These are phyloP conservation scores for Eubasilissa splendida DNA, from an alignment of 2,888 invertebrate genomes.

Conservation along the genomic window DNA sequence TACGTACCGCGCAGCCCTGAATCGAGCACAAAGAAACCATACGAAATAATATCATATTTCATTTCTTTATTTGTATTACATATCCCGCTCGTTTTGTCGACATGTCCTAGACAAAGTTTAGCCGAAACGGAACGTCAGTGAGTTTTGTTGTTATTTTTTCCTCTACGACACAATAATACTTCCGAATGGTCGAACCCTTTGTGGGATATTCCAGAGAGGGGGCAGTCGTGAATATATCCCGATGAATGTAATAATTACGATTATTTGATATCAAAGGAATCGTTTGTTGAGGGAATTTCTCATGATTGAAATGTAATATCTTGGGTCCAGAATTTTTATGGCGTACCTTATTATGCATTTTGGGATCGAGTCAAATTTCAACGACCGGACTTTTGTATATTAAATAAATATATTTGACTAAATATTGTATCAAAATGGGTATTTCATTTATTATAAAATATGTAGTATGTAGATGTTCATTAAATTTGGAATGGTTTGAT, in stretches of 20 bases:
- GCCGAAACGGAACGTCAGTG: constrained; percentile 53
- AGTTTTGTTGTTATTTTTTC: constrained; percentile 43
- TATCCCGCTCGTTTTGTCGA: constrained; percentile 48
- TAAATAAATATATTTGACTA: background rate
- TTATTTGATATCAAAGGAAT: constrained; percentile 52
- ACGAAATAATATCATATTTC: constrained; percentile 59
- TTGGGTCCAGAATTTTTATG: constrained; percentile 46
- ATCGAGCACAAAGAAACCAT: constrained; percentile 46
- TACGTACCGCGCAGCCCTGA: background rate
- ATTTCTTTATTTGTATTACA: constrained; percentile 58
- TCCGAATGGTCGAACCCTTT: constrained; percentile 58
- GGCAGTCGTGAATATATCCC: constrained; percentile 37
- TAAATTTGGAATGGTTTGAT: too few relatives aligned
- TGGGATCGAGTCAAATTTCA: constrained; percentile 35
- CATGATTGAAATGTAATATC: constrained; percentile 51
- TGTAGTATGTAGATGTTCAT: too few relatives aligned
- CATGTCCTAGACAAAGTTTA: constrained; percentile 57
- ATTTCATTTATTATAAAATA: too few relatives aligned
- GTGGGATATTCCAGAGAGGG: constrained; percentile 31
- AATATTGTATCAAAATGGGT: too few relatives aligned
- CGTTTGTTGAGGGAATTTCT: constrained; percentile 32
- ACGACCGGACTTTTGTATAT: constrained; percentile 29
- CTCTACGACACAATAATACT: constrained; percentile 50
- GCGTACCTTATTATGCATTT: constrained; percentile 49
- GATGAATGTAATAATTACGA: constrained; percentile 56